A percentile compares a stretch with the other conserved stretches of the same genome.
phyloP scores from a whole-genome alignment of 2,797 vertebrate species.

The Catharus ustulatus region DNA sequence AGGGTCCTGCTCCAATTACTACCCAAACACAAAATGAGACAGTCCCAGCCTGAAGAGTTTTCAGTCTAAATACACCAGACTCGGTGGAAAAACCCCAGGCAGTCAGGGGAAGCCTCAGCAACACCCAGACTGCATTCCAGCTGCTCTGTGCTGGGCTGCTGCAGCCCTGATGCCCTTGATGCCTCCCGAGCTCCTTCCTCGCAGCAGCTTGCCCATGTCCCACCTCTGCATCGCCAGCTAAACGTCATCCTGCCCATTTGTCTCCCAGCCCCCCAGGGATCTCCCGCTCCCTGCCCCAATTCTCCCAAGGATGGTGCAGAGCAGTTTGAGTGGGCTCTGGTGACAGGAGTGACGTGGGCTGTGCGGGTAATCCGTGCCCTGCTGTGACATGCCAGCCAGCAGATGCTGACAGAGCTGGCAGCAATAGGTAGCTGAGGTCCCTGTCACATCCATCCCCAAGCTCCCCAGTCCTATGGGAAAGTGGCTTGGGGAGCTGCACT shows the following conservation, averaged over 20 bases:
- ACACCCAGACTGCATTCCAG: not conserved
- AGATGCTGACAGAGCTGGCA: not conserved
- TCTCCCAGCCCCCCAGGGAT: not conserved
- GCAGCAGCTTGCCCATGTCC: rapidly evolving
- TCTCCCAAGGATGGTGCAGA: not conserved
- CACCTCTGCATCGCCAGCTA: rapidly evolving
- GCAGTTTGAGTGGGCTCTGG: not conserved
- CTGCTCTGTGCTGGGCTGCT: not conserved
- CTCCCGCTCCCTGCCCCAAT: rapidly evolving
- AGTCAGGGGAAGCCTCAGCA: not conserved
- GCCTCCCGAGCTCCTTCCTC: not conserved
- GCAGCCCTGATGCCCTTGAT: not conserved
- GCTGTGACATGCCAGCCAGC: not conserved
- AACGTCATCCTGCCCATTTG: not conserved
- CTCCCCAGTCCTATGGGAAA: rapidly evolving
- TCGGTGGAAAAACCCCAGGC: not conserved
- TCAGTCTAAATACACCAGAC: not conserved
- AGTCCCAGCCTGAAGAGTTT: not conserved
- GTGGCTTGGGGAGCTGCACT: not conserved
- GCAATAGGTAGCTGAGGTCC: rapidly evolving
- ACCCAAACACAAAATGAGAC: not conserved
- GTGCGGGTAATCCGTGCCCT: rapidly evolving
- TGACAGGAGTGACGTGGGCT: rapidly evolving
- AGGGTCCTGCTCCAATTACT: conserved; percentile 1
- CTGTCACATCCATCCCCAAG: not conserved